A percentile compares a stretch with the other conserved stretches of the same genome.
Evolutionary conservation across 1,140 invertebrate genomes (phyloP).

Genomic region (Aleiodes sp.): DNA sequence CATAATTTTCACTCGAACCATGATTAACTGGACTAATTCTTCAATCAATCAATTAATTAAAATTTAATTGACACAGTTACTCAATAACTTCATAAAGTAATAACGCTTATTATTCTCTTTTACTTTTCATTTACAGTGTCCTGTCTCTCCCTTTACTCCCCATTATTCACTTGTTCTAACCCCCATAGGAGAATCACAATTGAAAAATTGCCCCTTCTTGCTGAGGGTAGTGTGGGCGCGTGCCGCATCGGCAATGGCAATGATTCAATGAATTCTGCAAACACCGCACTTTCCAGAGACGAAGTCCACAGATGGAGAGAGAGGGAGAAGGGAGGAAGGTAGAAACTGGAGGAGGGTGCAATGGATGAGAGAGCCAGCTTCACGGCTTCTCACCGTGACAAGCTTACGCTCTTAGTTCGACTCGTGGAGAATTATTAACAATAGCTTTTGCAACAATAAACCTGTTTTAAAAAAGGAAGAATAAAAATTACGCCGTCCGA

Average conservation of each 20-base stretch:
- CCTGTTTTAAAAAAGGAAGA: background rate
- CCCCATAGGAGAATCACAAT: conserved; percentile 42
- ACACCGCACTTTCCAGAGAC: conserved; percentile 50
- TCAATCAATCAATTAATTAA: too few species aligned
- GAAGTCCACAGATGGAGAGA: too few species aligned
- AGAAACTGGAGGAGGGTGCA: conserved; percentile 13
- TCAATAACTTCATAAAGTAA: too few species aligned
- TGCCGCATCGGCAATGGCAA: conserved; percentile 51
- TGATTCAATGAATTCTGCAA: conserved; percentile 60
- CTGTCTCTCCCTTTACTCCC: too few species aligned
- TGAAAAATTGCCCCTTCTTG: conserved; percentile 47
- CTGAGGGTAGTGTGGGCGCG: conserved; percentile 40
- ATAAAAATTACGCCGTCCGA: background rate
- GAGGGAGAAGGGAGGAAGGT: too few species aligned
- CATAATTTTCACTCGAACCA: too few species aligned
- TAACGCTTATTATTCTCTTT: too few species aligned
- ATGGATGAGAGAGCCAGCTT: background rate
- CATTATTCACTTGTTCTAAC: conserved; percentile 44
- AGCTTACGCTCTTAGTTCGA: conserved; percentile 56
- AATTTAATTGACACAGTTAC: too few species aligned
- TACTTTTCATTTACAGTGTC: too few species aligned
- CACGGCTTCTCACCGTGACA: conserved; percentile 44
- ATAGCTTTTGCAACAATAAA: conserved; percentile 32
- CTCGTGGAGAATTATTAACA: conserved; percentile 55
- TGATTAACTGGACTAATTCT: too few species aligned